Base-by-base conservation (phyloP, 2,797 vertebrate genomes). In the Hoplostethus atlanticus region DNA sequence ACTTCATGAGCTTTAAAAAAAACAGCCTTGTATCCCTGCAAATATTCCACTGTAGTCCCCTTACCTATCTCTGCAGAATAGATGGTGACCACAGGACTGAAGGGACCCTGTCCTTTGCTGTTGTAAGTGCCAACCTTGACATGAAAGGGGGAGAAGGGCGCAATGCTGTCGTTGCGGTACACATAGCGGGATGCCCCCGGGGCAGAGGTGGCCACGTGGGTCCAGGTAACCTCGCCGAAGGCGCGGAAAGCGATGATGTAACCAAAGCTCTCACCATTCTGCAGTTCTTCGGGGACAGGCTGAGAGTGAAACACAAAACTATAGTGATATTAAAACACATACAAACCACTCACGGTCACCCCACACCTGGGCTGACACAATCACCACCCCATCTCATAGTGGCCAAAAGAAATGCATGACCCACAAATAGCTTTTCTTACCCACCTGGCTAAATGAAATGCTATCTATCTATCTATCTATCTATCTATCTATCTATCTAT, bases 61-160 rank as follows among this genome's bases (percentile, higher is more conserved):
- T 91, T 91, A 99, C 98, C 98, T 89, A 96, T 97, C 88, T 99
- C 98, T 5, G 98, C 97, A 5, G 97, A 98, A 90, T 96, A 98
- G 74, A 99, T 97, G 2, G 96, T 97, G 80, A 95, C 90, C 77
- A 97, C 95, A 0, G 96, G 90, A 82, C 98, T 98, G 87, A 98
- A 99, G 0, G 97, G 97, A 21, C 98, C 98, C 86, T 98, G 97
- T 2, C 98, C 98, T 89, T 97, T 97, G 86, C 96, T 96, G 91
- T 99, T 99, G 84, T 98, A 99, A 38, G 97, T 97, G 2, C 97
- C 98, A 46, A 99, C 98, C 85, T 97, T 98, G 77, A 98, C 96
- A 72, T 98, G 95, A 34, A 98, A 99, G 0, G 96, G 97, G 0
- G 96, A 97, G 80, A 98, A 98, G n/a, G 97, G 96, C 3, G 94